Evolutionary conservation across 2,797 vertebrate species (phyloP).

Genomic region (Sebastes nivosus): DNA sequence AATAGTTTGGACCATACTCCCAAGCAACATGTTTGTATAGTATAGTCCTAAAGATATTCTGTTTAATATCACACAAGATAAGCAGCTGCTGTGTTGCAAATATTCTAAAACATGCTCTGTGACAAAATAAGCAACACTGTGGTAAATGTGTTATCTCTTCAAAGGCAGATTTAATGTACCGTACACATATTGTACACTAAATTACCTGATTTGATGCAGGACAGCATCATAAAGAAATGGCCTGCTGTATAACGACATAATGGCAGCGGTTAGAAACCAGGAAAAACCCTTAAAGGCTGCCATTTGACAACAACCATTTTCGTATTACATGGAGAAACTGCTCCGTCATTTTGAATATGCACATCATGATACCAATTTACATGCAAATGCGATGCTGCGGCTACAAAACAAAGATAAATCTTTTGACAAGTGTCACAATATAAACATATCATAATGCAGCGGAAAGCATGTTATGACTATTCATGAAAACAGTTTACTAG

Average conservation of each 20-base stretch:
- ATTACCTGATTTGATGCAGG: background rate
- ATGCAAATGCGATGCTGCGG: conserved; percentile 50
- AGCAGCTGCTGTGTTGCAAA: background rate
- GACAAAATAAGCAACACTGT: conserved; percentile 2
- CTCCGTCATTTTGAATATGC: conserved; percentile 45
- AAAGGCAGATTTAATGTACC: background rate
- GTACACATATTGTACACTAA: background rate
- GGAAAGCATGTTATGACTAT: conserved; percentile 41
- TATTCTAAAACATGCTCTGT: background rate
- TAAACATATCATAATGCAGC: conserved; percentile 35
- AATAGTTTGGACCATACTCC: background rate
- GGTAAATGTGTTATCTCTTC: conserved; percentile 3
- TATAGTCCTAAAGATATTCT: background rate
- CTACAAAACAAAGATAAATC: conserved; percentile 43
- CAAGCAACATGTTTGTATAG: background rate
- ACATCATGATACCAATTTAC: conserved; percentile 49
- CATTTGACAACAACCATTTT: conserved; percentile 25
- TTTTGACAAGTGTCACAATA: conserved; percentile 46
- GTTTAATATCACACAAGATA: conserved; percentile 4
- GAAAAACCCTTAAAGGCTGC: background rate
- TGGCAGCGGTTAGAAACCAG: background rate
- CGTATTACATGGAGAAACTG: conserved; percentile 13
- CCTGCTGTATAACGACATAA: background rate
- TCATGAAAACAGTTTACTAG: conserved; percentile 25
- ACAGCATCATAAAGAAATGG: background rate